A percentile compares a stretch with the other conserved stretches of the same genome.
phyloP scores from a whole-genome alignment of 2,888 invertebrate genomes.

The Netelia fuscicornis region DNA sequence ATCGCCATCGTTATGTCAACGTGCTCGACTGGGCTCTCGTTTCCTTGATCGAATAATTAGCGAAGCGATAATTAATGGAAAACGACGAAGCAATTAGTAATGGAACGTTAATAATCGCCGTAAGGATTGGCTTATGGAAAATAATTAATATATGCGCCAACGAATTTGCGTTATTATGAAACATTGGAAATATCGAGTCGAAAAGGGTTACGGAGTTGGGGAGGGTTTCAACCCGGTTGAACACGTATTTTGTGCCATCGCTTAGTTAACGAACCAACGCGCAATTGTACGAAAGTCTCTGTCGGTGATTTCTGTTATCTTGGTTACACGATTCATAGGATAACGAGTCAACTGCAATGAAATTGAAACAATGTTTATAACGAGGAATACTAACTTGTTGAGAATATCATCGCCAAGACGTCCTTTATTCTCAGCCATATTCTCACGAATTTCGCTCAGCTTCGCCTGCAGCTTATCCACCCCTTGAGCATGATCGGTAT shows the following conservation, averaged over 20 bases:
- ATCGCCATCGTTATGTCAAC: constrained; percentile 5
- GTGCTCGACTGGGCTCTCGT: constrained; percentile 9
- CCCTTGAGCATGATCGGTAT: constrained; percentile 76
- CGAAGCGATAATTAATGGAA: constrained; percentile 43
- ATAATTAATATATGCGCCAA: constrained; percentile 23
- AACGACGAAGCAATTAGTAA: constrained; percentile 40
- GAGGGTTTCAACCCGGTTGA: constrained; percentile 20
- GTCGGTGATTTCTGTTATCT: neutral
- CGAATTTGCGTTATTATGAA: constrained; percentile 7
- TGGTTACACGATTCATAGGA: neutral
- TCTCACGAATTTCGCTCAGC: constrained; percentile 83
- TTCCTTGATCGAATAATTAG: constrained; percentile 38
- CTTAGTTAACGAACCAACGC: constrained; percentile 25
- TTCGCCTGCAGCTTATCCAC: constrained; percentile 82
- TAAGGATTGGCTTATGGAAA: neutral
- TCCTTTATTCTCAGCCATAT: constrained; percentile 82
- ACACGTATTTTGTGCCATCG: constrained; percentile 15
- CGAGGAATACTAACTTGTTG: constrained; percentile 76
- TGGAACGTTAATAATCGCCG: constrained; percentile 39
- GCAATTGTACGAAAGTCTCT: constrained; percentile 6
- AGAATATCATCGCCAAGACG: constrained; percentile 84
- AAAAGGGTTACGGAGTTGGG: neutral
- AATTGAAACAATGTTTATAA: constrained; percentile 12
- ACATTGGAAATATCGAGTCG: neutral
- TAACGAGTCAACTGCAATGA: neutral